These are phyloP conservation scores for Diachrysia chrysitis DNA, from an alignment of 2,888 invertebrate species.

Conservation along the genomic window DNA sequence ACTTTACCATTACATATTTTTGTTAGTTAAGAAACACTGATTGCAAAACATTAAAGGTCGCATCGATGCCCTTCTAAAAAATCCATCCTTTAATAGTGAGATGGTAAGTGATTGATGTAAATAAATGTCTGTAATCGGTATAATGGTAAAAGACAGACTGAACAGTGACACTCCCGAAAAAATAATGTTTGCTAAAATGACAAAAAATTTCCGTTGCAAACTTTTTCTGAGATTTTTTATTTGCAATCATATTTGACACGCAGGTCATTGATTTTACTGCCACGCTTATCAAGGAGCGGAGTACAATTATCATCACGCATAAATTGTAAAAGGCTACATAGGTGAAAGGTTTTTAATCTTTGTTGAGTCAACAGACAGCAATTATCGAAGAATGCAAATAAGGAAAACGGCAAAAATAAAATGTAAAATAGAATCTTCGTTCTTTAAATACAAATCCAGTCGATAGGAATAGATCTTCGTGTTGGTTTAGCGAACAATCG, in stretches of 20 bases:
- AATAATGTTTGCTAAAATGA: background rate
- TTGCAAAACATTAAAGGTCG: no score
- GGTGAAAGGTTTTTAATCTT: constrained; percentile 1
- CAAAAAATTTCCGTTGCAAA: background rate
- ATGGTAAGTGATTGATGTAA: no score
- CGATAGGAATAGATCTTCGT: constrained; percentile 43
- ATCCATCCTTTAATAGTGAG: no score
- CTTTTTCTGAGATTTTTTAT: background rate
- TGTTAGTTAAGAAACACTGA: background rate
- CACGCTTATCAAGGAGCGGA: constrained; percentile 9
- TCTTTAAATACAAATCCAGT: constrained; percentile 36
- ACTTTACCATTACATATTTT: no score
- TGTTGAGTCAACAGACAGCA: constrained; percentile 20
- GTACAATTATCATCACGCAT: constrained; percentile 6
- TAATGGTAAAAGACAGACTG: no score
- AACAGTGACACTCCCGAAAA: background rate
- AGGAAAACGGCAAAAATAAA: constrained; percentile 28
- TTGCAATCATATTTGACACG: background rate
- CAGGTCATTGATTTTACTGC: constrained; percentile 3
- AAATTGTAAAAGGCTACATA: background rate
- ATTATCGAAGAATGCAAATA: constrained; percentile 46
- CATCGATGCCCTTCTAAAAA: no score
- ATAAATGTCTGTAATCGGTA: no score
- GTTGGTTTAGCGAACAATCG: constrained; percentile 68
- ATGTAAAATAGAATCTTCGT: constrained; percentile 34